Conservation (phyloP, 2,113 vertebrate species). For the Oryctolagus cuniculus region DNA sequence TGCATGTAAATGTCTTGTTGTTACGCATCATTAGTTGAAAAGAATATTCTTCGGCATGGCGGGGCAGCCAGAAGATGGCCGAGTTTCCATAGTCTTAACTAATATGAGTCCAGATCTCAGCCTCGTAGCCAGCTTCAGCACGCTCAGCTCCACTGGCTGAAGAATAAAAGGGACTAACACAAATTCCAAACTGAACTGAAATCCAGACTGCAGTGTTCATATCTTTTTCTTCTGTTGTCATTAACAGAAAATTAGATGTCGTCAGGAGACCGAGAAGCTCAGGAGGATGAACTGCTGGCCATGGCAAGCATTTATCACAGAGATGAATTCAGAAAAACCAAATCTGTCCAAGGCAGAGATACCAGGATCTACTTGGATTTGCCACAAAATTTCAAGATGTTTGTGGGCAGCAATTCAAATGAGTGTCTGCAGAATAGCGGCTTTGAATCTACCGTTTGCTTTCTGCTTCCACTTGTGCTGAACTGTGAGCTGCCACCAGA, state of each 20-base stretch:
- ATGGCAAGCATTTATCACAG: slow-evolving; percentile 97
- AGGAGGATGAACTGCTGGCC: slow-evolving; percentile 97
- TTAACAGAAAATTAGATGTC: slow-evolving; percentile 94
- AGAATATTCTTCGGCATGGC: not conserved
- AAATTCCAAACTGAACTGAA: slow-evolving; percentile 59
- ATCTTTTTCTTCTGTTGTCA: slow-evolving; percentile 68
- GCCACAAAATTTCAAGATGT: slow-evolving; percentile 93
- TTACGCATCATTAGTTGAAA: not conserved
- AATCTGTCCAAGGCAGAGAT: slow-evolving; percentile 94
- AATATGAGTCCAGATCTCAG: slow-evolving; percentile 59
- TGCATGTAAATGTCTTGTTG: not conserved
- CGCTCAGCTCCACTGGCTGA: slow-evolving; percentile 35
- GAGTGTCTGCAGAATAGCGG: slow-evolving; percentile 84
- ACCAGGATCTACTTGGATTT: slow-evolving; percentile 94
- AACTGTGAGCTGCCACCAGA: slow-evolving; percentile 95
- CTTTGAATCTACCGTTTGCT: slow-evolving; percentile 92
- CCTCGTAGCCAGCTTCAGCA: slow-evolving; percentile 53
- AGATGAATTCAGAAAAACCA: slow-evolving; percentile 94
- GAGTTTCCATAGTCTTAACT: slow-evolving; percentile 62
- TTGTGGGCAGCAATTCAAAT: slow-evolving; percentile 89
- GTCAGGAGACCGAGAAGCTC: slow-evolving; percentile 95
- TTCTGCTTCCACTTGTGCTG: slow-evolving; percentile 95
- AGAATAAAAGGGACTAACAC: slow-evolving; percentile 70
- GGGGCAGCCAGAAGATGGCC: slow-evolving; percentile 61
- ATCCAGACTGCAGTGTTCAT: slow-evolving; percentile 34